Percentiles rank a stretch among this genome's conserved stretches.
Conservation (phyloP, 2,888 invertebrate genomes). For the Sthenelais limicola region DNA sequence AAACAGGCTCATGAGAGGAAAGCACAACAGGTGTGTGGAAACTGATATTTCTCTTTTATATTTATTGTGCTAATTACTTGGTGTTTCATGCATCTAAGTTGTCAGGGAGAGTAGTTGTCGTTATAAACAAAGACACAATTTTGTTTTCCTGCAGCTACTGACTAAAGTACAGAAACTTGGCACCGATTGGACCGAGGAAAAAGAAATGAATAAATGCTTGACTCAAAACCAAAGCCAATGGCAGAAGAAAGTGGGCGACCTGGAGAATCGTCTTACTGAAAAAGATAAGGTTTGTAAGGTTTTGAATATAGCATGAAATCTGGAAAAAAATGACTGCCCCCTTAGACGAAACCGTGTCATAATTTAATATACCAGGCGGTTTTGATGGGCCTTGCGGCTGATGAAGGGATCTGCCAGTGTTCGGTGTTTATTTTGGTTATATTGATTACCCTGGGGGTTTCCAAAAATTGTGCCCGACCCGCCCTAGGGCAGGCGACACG, state of each 20-base stretch:
- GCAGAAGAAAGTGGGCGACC: slow-evolving; percentile 73
- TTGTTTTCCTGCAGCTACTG: slow-evolving; percentile 43
- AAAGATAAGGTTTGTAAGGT: slow-evolving; percentile 73
- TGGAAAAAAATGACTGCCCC: too few species aligned
- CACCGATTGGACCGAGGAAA: slow-evolving; percentile 85
- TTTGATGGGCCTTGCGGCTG: too few species aligned
- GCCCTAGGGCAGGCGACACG: slow-evolving; percentile 30
- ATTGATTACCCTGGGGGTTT: too few species aligned
- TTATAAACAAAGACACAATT: background rate
- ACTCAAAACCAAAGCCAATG: slow-evolving; percentile 81
- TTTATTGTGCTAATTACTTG: background rate
- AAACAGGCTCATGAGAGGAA: slow-evolving; percentile 57
- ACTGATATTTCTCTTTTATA: background rate
- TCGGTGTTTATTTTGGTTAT: too few species aligned
- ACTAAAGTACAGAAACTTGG: slow-evolving; percentile 77
- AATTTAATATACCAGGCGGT: too few species aligned
- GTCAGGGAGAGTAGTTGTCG: too few species aligned
- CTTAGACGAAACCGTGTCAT: too few species aligned
- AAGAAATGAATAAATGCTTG: slow-evolving; percentile 85
- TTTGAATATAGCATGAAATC: too few species aligned
- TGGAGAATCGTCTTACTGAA: slow-evolving; percentile 63
- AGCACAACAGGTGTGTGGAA: slow-evolving; percentile 59
- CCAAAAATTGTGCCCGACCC: slow-evolving; percentile 40
- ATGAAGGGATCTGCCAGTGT: too few species aligned
- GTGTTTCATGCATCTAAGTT: background rate